Conservation (phyloP, 2,113 vertebrate species). For the Phasianus colchicus region DNA sequence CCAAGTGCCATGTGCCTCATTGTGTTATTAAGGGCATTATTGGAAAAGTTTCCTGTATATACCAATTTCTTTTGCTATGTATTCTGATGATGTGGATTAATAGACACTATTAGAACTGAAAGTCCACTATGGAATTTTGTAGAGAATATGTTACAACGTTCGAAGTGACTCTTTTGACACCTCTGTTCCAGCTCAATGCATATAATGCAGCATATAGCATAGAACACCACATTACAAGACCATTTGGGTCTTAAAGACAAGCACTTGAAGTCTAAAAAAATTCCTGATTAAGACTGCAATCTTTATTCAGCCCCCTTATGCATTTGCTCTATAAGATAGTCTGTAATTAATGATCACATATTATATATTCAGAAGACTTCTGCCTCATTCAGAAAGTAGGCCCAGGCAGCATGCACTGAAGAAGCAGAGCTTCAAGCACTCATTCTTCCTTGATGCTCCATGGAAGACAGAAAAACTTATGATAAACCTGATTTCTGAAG, state of each 20-base stretch:
- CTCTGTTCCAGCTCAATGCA: accelerated
- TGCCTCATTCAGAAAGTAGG: background rate
- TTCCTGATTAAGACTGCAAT: background rate
- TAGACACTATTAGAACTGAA: background rate
- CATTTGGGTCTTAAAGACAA: background rate
- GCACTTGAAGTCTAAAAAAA: background rate
- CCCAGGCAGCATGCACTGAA: background rate
- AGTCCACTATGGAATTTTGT: background rate
- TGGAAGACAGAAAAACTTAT: background rate
- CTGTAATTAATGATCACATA: background rate
- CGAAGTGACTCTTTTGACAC: background rate
- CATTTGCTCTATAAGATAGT: background rate
- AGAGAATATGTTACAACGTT: background rate
- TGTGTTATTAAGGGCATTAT: background rate
- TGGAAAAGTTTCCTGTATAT: background rate
- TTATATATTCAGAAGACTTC: background rate
- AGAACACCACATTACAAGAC: background rate
- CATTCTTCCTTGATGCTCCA: background rate
- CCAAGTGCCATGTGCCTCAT: accelerated
- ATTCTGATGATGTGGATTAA: background rate
- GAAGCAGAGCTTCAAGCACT: background rate
- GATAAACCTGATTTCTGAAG: background rate
- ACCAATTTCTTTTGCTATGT: background rate
- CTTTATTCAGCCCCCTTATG: background rate
- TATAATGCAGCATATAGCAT: accelerated